Percentiles rank a stretch among this genome's conserved stretches.
Conservation (phyloP, 1,140 invertebrate genomes). For the Cherax destructor region DNA sequence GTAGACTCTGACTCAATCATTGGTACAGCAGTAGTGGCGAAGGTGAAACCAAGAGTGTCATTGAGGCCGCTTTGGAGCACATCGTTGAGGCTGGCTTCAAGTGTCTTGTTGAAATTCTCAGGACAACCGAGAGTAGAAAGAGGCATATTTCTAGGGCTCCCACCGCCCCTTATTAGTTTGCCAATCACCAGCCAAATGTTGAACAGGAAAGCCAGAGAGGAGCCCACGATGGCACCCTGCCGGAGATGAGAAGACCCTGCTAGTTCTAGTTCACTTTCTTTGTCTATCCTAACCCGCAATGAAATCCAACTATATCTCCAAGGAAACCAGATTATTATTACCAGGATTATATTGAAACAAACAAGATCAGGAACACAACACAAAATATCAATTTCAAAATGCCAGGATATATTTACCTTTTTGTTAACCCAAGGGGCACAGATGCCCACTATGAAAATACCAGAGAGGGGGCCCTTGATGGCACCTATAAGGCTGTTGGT, state of each 20-base stretch:
- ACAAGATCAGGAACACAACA: not conserved
- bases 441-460: not conserved
- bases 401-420: not conserved
- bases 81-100: not conserved
- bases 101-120: not conserved
- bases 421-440: not conserved
- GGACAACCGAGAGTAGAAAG: not conserved
- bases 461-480: not conserved
- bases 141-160: not conserved
- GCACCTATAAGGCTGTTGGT: not conserved
- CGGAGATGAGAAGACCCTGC: not conserved
- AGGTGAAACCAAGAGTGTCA: not conserved
- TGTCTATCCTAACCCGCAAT: no score
- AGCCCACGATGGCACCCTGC: not conserved
- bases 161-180: not conserved
- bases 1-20: not conserved
- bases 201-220: not conserved
- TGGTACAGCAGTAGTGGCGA: not conserved
- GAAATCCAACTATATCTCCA: not conserved
- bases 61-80: not conserved
- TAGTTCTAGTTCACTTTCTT: no score
- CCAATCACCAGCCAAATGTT: constrained; percentile 2
- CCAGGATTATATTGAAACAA: not conserved
- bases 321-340: not conserved
- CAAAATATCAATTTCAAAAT: not conserved